Evolutionary conservation across 2,113 vertebrate genomes (phyloP), one percentile per base, ranked within the genome.

Genomic region (Syrmaticus mikado): DNA sequence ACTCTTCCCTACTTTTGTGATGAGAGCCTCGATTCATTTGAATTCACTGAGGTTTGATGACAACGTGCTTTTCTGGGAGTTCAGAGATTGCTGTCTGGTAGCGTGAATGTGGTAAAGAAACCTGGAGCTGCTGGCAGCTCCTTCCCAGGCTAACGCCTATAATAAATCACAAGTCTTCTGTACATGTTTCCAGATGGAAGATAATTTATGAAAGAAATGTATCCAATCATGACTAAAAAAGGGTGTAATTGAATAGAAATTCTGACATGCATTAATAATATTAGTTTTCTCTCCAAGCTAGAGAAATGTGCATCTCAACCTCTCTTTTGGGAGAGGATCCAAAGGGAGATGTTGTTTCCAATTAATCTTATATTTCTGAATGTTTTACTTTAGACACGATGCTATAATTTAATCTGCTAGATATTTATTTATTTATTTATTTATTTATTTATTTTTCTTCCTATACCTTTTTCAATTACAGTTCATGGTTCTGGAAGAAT

Each of bases 371-470:
- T 24, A 15, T 75, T 22, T 8, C n/a, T 75, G 55, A 80, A 48
- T 72, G 3, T 8, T 28, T 80, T 80, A 34, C 6, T n/a, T 46
- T 58, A 57, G 36, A 34, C 5, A 28, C 36, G 32, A 60, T 60
- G 19, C 25, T 36, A n/a, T n/a, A 8, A 34, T 60, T 16, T 60
- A 46, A 46, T 75, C 32, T 11, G 22, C 58, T 38, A 36, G n/a
- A 22, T 60, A 22, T 60, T 60, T 15, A 32, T 38, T 62, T 58
- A n/a, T 20, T 62, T 58, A 19, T 20, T 22, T 48, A n/a, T 20
- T 62, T 58, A 19, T 20, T 22, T 48, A 6, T 22, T 10, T 22
- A 1, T 5, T 5, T 7, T 7, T 4, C 11, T 6, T 4, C 5
- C 22, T 8, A 16, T 32, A 74, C 48, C 25, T 46, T n/a, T 75